Conservation (phyloP, 2,113 vertebrate species). For the Elephantulus edwardii region DNA sequence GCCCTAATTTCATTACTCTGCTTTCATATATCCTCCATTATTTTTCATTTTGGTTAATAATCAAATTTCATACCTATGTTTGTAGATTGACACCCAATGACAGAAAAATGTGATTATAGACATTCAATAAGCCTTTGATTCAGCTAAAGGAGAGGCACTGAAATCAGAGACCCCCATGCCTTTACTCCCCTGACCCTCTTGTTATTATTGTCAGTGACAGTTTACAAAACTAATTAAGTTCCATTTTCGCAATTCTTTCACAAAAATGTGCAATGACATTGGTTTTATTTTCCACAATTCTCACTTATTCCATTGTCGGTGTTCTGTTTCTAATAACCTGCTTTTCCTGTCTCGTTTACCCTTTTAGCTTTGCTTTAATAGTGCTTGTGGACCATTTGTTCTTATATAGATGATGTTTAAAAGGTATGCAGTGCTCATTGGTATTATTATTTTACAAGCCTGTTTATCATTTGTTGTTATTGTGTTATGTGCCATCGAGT, state of each 20-base stretch:
- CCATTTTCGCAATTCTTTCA: neutral
- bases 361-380: neutral
- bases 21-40: neutral
- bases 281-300: neutral
- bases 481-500: too few relatives aligned
- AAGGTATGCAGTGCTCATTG: neutral
- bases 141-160: neutral
- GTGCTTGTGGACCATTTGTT: neutral
- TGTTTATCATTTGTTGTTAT: too few relatives aligned
- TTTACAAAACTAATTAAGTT: neutral
- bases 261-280: neutral
- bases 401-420: neutral
- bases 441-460: neutral
- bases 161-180: neutral
- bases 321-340: neutral
- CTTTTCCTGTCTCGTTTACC: neutral
- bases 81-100: slow-evolving; percentile 33
- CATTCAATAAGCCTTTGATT: neutral
- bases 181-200: neutral
- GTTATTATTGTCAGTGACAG: neutral
- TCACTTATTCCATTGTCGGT: neutral
- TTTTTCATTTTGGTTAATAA: slow-evolving; percentile 21
- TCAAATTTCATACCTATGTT: neutral
- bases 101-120: neutral
- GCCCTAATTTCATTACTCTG: neutral